Percentiles rank a stretch among this genome's conserved stretches.
These are phyloP conservation scores for Diglossa cyanea DNA, from an alignment of 2,797 vertebrate genomes.

Conservation along the genomic window DNA sequence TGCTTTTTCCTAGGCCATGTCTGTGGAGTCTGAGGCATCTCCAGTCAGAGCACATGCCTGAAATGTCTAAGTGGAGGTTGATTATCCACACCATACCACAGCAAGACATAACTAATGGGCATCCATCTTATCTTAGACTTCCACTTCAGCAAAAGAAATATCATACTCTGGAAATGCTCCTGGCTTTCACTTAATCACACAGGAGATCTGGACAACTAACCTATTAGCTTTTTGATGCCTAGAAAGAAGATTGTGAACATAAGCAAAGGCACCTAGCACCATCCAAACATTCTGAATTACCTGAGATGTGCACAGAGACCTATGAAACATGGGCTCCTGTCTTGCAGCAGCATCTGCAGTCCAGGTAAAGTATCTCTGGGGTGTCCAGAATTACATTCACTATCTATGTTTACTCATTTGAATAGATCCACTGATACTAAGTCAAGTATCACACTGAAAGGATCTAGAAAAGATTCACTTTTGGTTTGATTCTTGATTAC, in stretches of 20 bases:
- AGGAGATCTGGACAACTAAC: neutral
- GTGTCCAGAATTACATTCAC: neutral
- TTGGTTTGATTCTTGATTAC: neutral
- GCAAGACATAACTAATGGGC: neutral
- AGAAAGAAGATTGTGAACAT: neutral
- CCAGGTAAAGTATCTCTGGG: neutral
- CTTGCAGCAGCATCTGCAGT: neutral
- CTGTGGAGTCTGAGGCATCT: neutral
- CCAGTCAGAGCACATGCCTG: neutral
- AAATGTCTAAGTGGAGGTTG: neutral
- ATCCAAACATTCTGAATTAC: neutral
- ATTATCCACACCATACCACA: neutral
- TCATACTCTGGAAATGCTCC: neutral
- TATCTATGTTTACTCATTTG: neutral
- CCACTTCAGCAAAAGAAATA: neutral
- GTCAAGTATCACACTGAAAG: neutral
- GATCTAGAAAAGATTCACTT: neutral
- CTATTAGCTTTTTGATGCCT: neutral
- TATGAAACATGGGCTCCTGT: rapidly evolving
- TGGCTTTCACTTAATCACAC: neutral
- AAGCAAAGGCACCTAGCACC: neutral
- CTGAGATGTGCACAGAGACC: neutral
- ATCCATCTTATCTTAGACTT: neutral
- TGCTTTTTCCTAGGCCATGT: neutral
- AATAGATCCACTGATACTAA: neutral